Percentiles rank a stretch among this genome's conserved stretches.
phyloP scores from a whole-genome alignment of 2,888 invertebrate species.

The Polietes domitor region DNA sequence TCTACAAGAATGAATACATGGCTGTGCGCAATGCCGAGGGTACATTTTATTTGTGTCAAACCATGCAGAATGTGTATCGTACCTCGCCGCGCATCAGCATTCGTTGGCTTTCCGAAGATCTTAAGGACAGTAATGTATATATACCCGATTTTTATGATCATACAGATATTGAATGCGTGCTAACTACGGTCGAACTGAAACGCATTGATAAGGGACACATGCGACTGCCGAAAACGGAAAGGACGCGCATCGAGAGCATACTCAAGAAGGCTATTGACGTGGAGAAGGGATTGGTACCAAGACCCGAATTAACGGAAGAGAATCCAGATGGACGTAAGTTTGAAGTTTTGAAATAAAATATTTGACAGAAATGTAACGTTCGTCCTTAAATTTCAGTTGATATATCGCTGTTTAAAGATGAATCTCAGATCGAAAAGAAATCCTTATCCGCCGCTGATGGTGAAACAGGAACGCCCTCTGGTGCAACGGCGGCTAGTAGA shows the following conservation, averaged over 20 bases:
- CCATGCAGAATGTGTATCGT: conserved; percentile 94
- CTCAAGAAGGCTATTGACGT: conserved; percentile 91
- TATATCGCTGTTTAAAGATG: conserved; percentile 90
- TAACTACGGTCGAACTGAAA: conserved; percentile 90
- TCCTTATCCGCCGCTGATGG: conserved; percentile 40
- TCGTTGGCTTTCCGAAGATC: conserved; percentile 91
- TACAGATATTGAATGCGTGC: conserved; percentile 94
- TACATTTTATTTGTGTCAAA: conserved; percentile 93
- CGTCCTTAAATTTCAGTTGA: conserved; percentile 85
- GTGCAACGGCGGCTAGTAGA: conserved; percentile 49
- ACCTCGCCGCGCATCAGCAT: conserved; percentile 92
- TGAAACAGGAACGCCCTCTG: conserved; percentile 57
- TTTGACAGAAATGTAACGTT: not conserved
- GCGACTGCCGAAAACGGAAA: conserved; percentile 87
- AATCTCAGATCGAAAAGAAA: conserved; percentile 86
- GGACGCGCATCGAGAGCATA: conserved; percentile 90
- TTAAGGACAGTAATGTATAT: conserved; percentile 84
- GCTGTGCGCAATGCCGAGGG: conserved; percentile 95
- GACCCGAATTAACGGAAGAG: conserved; percentile 87
- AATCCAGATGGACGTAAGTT: conserved; percentile 92
- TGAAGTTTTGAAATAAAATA: not conserved
- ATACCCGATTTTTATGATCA: conserved; percentile 94
- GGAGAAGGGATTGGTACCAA: conserved; percentile 87
- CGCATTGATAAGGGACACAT: conserved; percentile 88
- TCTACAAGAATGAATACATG: conserved; percentile 94